These are phyloP conservation scores for Papilio glaucus DNA, from an alignment of 1,140 invertebrate species.

Conservation along the genomic window DNA sequence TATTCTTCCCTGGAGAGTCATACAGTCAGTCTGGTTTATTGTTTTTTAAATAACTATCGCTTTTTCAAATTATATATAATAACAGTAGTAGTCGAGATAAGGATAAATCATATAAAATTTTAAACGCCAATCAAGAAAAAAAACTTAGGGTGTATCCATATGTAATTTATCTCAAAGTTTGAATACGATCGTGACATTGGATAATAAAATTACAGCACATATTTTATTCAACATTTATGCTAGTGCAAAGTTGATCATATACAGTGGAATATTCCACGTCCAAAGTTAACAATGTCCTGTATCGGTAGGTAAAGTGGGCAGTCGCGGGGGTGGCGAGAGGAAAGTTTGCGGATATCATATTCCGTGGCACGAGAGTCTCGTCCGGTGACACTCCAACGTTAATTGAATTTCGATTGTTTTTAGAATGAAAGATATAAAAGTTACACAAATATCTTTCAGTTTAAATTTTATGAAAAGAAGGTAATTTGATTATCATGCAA, in stretches of 20 bases:
- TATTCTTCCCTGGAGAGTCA: no score
- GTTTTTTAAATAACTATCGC: no score
- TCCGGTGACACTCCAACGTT: slow-evolving; percentile 23
- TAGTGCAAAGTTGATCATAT: neutral
- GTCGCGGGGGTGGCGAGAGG: neutral
- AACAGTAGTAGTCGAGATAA: no score
- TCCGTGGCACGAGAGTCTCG: slow-evolving; percentile 21
- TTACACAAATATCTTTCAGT: neutral
- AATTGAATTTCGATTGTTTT: slow-evolving; percentile 33
- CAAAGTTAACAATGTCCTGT: slow-evolving; percentile 11
- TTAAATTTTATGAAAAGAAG: slow-evolving; percentile 1
- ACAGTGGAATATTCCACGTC: neutral
- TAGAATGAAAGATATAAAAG: slow-evolving; percentile 6
- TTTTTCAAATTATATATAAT: no score
- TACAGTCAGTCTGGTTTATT: no score
- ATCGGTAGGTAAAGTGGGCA: neutral
- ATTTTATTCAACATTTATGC: no score
- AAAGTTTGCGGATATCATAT: slow-evolving; percentile 21
- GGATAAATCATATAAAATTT: no score
- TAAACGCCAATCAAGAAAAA: no score
- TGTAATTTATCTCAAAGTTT: no score
- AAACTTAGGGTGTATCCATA: no score
- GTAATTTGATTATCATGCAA: neutral
- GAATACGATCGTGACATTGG: no score
- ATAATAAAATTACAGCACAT: no score